Evolutionary conservation across 37 sponge, comb jelly and placozoan genomes (phyloP).

Genomic region (Geodia barretti): DNA sequence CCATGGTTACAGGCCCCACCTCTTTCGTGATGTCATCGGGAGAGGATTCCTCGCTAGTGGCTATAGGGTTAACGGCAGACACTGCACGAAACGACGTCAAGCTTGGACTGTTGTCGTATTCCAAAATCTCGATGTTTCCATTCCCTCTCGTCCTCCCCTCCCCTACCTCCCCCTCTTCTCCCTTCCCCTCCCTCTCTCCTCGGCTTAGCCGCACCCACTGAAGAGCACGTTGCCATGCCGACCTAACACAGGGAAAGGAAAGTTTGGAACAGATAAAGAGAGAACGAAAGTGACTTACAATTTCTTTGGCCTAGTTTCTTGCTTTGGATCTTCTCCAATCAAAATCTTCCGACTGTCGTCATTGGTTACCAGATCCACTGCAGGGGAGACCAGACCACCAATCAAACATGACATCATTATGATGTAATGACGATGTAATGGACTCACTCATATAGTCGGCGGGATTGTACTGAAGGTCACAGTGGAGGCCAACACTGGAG

Average conservation of each 20-base stretch:
- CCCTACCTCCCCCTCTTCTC: neutral
- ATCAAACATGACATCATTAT: neutral
- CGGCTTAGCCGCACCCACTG: neutral
- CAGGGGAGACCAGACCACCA: neutral
- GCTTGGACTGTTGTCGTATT: conserved; percentile 11
- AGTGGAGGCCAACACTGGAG: conserved; percentile 53
- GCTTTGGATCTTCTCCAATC: conserved; percentile 60
- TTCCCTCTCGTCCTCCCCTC: neutral
- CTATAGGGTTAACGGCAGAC: neutral
- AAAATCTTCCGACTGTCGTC: conserved; percentile 34
- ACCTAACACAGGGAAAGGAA: neutral
- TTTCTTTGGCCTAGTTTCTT: neutral
- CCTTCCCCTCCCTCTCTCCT: neutral
- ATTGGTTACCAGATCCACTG: conserved; percentile 70
- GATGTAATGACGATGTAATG: neutral
- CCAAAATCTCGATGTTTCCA: conserved; percentile 6
- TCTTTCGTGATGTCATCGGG: neutral
- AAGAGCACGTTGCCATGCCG: neutral
- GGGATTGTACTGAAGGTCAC: conserved; percentile 82
- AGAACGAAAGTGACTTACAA: conserved; percentile 5
- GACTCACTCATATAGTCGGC: conserved; percentile 82
- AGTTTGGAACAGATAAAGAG: too few species aligned
- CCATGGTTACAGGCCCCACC: neutral
- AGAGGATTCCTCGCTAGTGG: neutral
- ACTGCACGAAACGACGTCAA: neutral